Base-by-base conservation (phyloP, 2,888 invertebrate species). In the Ophioninae sp. region DNA sequence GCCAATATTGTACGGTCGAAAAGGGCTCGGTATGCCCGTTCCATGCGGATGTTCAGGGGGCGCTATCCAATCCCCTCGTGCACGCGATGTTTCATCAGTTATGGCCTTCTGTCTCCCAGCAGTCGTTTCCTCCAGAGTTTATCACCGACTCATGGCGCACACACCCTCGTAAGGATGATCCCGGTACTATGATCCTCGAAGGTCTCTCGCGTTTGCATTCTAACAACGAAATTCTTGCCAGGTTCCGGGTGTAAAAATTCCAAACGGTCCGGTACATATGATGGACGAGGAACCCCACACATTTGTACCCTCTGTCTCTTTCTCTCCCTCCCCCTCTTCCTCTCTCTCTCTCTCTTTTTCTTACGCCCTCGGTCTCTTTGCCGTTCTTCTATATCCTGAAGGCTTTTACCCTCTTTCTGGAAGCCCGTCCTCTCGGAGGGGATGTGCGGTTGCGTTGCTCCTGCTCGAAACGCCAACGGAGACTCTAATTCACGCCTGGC, bases 401-500 rank as follows among this genome's bases (percentile, higher is more conserved):
- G n/a, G 41, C 51, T 51, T 73, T 51, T 20, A 74, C 71, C 72
- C 72, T 79, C 79, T 65, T 72, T 78, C 63, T 44, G 23, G 22
- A 44, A 51, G n/a, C 41, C 13, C 39, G 67, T 44, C 44, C 30
- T 9, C 30, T 20, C 58, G 44, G 59, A 65, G 74, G 69, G 79
- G 63, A 72, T 69, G 78, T 76, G 76, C 73, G 80, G 76, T 77
- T 80, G 58, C 63, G 73, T 69, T 73, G 22, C 73, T 51, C 63
- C 51, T 77, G 65, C 61, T 78, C 77, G 74, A 72, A 85, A 83
- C 78, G 79, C 79, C 68, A 75, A 80, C 79, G 75, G 87, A 80
- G 88, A 89, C 89, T 90, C 90, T 90, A 92, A 91, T 92, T 90
- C 90, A 91, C 90, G 91, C 89, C 88, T 85, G 91, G 91, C 89